phyloP scores from a whole-genome alignment of 37 sponge, comb jelly and placozoan genomes.

The Sycon ciliatum region DNA sequence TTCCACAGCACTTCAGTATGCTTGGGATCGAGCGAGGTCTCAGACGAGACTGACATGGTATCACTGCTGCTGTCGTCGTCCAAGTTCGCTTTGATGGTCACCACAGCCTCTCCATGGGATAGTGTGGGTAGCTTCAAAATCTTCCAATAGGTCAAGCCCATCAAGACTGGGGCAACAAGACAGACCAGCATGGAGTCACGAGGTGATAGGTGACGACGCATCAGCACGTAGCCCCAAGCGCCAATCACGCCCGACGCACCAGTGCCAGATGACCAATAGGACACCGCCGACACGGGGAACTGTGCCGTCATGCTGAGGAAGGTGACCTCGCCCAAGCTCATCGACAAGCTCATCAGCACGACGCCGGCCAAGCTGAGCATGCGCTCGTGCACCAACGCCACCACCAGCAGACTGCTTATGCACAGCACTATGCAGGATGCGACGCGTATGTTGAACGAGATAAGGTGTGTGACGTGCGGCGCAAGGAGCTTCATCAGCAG shows the following conservation, averaged over 20 bases:
- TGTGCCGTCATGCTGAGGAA: conserved; percentile 64
- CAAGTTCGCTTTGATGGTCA: too few species aligned
- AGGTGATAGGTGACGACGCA: neutral
- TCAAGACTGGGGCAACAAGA: neutral
- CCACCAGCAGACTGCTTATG: neutral
- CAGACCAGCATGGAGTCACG: neutral
- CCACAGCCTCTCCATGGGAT: too few species aligned
- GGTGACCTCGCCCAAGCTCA: conserved; percentile 74
- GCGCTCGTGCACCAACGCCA: neutral
- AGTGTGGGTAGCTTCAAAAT: too few species aligned
- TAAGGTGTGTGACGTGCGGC: neutral
- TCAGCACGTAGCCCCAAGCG: neutral
- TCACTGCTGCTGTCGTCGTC: too few species aligned
- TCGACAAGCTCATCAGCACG: conserved; percentile 51
- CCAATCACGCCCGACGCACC: conserved; percentile 12
- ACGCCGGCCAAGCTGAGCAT: conserved; percentile 52
- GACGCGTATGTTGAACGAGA: neutral
- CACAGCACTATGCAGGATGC: neutral
- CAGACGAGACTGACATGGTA: too few species aligned
- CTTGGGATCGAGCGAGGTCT: too few species aligned
- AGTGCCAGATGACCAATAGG: conserved; percentile 13
- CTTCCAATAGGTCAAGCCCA: too few species aligned
- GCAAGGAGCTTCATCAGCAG: neutral
- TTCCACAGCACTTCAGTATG: too few species aligned
- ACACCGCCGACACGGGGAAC: conserved; percentile 42